Evolutionary conservation across 1,140 invertebrate genomes (phyloP), one percentile per base, ranked within the genome.

Genomic region (Marisa cornuarietis): DNA sequence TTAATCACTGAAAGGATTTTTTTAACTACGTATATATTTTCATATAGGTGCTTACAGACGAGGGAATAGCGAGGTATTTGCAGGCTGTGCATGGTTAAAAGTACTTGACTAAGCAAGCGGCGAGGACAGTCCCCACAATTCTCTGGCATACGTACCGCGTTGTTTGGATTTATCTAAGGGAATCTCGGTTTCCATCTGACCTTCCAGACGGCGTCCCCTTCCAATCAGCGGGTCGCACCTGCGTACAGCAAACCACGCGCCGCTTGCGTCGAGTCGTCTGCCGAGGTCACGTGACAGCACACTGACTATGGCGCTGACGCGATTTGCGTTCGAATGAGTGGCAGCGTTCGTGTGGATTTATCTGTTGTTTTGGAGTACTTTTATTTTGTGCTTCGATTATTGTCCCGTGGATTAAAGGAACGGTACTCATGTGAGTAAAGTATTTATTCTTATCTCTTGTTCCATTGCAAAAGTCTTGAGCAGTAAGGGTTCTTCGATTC

Each of bases 321-420:
- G 65, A 68, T n/a, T n/a, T n/a, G 65, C 22, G 65, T 68, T 68
- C 26, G 65, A 68, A 68, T 68, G 65, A 68, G 65, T 68, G 65
- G n/a, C 26, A n/a, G 65, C 26, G 65, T 31, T 9, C 54, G 16
- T 58, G 65, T n/a, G 65, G 65, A 68, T 68, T 68, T 68, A 68
- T 11, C 65, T 68, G 65, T 68, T 68, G 65, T 68, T 5, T 68
- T 14, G 65, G 65, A 68, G 13, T 68, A 68, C 65, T 31, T n/a
- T 68, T 31, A 11, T 68, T n/a, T 31, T 24, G 65, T 68, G 65
- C 26, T 14, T 3, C 14, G 22, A 24, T 68, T 31, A 68, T 68
- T 68, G 22, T 11, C 6, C n/a, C 1, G 65, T n/a, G 65, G 65
- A 68, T 24, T 68, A 68, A 68, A 11, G 22, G 65, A 68, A 11